These are phyloP conservation scores for Odocoileus hemionus DNA, from an alignment of 2,113 vertebrate genomes.

Conservation along the genomic window DNA sequence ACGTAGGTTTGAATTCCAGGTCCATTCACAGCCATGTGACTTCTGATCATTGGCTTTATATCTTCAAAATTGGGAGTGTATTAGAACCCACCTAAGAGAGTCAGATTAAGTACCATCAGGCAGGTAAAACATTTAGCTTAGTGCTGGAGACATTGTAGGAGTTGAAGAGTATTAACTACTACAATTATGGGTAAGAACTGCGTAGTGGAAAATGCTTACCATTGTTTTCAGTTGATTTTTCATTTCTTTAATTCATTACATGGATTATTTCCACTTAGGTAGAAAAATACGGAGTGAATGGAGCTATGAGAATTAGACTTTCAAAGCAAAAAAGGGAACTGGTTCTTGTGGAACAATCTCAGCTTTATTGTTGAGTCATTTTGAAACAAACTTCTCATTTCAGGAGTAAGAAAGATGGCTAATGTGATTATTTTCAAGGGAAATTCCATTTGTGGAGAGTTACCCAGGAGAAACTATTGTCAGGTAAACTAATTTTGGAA, in stretches of 20 bases:
- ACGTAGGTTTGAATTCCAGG: background rate
- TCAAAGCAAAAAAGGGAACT: constrained; percentile 4
- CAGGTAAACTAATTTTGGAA: constrained; percentile 44
- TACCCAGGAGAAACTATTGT: background rate
- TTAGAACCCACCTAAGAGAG: background rate
- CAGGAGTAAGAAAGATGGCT: background rate
- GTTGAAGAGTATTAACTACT: background rate
- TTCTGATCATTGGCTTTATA: background rate
- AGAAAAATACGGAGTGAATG: background rate
- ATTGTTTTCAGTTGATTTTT: constrained; percentile 19
- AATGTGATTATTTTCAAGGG: constrained; percentile 51
- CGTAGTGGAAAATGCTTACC: background rate
- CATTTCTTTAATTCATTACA: background rate
- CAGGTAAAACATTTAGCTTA: background rate
- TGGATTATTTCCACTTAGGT: constrained; percentile 29
- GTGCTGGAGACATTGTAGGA: background rate
- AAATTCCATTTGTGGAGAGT: background rate
- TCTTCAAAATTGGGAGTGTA: background rate
- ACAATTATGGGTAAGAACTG: background rate
- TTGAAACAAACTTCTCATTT: constrained; percentile 27
- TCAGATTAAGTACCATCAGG: background rate
- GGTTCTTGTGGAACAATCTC: background rate
- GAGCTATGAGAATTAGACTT: background rate
- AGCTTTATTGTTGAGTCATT: background rate
- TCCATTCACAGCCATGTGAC: background rate